A percentile compares a stretch with the other conserved stretches of the same genome.
Conservation (phyloP, 2,797 vertebrate species). For the Chaetophractus vellerosus region DNA sequence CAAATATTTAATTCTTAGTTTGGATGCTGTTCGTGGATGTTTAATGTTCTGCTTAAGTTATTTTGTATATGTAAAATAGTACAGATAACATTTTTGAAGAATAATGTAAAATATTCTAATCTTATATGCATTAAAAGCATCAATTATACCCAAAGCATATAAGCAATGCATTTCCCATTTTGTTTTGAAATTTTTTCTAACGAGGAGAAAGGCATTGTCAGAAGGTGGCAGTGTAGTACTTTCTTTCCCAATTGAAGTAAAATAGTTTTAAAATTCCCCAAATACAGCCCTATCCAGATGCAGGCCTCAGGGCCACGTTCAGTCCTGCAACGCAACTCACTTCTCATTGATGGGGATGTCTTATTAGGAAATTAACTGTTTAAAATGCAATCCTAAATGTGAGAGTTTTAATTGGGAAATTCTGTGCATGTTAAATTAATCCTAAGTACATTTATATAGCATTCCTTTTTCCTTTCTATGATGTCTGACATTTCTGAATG, state of each 20-base stretch:
- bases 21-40: not conserved
- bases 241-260: constrained; percentile 58
- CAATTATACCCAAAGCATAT: not conserved
- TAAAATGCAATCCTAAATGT: constrained; percentile 89
- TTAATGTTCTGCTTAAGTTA: not conserved
- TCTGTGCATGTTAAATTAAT: constrained; percentile 89
- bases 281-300: constrained; percentile 85
- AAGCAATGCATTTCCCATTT: not conserved
- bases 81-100: not conserved
- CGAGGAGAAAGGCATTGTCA: constrained; percentile 72
- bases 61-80: not conserved
- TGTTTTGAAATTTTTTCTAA: not conserved
- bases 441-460: constrained; percentile 89
- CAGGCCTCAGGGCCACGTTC: constrained; percentile 85
- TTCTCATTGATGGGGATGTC: constrained; percentile 88
- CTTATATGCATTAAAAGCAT: not conserved
- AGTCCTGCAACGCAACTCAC: constrained; percentile 87
- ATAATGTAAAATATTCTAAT: not conserved
- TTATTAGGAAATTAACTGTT: constrained; percentile 90
- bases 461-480: constrained; percentile 82
- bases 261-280: constrained; percentile 50
- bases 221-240: constrained; percentile 91
- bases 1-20: not conserved
- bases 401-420: constrained; percentile 91
- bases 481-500: constrained; percentile 81